phyloP scores from a whole-genome alignment of 1,140 invertebrate genomes.

The Prorops nasuta region DNA sequence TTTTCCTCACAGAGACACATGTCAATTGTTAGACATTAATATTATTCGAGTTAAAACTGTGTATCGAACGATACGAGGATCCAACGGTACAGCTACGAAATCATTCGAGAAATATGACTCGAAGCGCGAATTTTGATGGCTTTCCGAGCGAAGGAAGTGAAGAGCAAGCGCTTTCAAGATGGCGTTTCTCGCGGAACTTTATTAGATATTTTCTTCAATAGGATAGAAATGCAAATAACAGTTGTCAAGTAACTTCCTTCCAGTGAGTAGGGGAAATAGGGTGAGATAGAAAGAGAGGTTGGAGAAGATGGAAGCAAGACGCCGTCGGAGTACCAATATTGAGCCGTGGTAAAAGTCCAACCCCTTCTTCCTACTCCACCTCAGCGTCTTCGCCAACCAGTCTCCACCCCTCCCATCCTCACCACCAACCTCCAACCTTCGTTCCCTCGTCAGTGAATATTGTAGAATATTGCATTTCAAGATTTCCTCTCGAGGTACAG shows the following conservation, averaged over 20 bases:
- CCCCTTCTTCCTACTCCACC: slow-evolving; percentile 12
- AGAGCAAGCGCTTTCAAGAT: slow-evolving; percentile 21
- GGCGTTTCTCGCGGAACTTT: slow-evolving; percentile 37
- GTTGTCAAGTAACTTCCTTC: slow-evolving; percentile 43
- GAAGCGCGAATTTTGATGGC: slow-evolving; percentile 22
- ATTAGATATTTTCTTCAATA: slow-evolving; percentile 50
- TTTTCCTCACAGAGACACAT: too few relatives aligned
- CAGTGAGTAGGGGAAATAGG: slow-evolving; percentile 5
- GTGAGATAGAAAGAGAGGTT: slow-evolving; percentile 16
- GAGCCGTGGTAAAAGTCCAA: slow-evolving; percentile 43
- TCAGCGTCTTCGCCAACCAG: slow-evolving; percentile 14
- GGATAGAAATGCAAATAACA: slow-evolving; percentile 48
- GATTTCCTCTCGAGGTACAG: slow-evolving; percentile 26
- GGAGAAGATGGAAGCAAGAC: slow-evolving; percentile 19
- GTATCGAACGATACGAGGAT: slow-evolving; percentile 25
- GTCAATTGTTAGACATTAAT: too few relatives aligned
- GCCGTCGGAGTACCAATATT: slow-evolving; percentile 42
- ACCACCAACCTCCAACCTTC: slow-evolving; percentile 14
- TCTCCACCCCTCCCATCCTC: slow-evolving; percentile 8
- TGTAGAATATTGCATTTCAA: slow-evolving; percentile 38
- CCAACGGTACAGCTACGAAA: too few relatives aligned
- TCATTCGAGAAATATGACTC: slow-evolving; percentile 12
- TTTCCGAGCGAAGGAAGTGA: not conserved
- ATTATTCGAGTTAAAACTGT: not conserved
- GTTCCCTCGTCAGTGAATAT: slow-evolving; percentile 33